Base-by-base conservation (phyloP, 2,888 invertebrate genomes). In the Cremastinae sp. region DNA sequence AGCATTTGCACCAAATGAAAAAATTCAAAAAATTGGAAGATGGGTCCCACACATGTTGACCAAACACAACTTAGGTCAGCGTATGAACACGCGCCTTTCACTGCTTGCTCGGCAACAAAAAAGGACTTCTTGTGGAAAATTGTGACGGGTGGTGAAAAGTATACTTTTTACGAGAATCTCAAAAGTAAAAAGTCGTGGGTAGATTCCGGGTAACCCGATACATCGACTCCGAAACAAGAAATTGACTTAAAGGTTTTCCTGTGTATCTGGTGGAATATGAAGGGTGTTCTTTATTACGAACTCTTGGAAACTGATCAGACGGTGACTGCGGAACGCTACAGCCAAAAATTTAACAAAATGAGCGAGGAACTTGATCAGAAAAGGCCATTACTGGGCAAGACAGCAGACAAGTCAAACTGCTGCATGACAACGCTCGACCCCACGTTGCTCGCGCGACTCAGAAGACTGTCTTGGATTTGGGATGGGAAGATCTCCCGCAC, bases 271-370 rank as follows among this genome's bases (percentile, higher is more conserved):
- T 28, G 5, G 2, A 5, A 28, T 28, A 28, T 28, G 28, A 28
- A n/a, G n/a, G n/a, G n/a, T n/a, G n/a, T n/a, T n/a, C n/a, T n/a
- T 36, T 73, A 78, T 61, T 80, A 79, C 43, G 80, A 79, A 65
- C 59, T 78, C 18, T 47, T 80, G 5, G 34, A 71, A 61, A 58
- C 68, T 16, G 71, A 68, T 49, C 47, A 78, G 74, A 80, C 80
- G 5, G 41, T 81, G 18, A 75, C 36, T 66, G 58, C 49, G 2
- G 45, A 75, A n/a, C 65, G 73, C 43, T 71, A 78, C 14, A 12
- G 38, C 2, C 49, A 36, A 8, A 66, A 78, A 76, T 38, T 79
- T 54, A 78, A 49, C 16, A 14, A 74, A 45, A 73, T 78, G 53
- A 73, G 53, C 36, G 53, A 76, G 18, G 70, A 38, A 70, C 36